Percentiles rank a stretch among this genome's conserved stretches.
Evolutionary conservation across 2,797 vertebrate species (phyloP).

Genomic region (Sebastes cheni): DNA sequence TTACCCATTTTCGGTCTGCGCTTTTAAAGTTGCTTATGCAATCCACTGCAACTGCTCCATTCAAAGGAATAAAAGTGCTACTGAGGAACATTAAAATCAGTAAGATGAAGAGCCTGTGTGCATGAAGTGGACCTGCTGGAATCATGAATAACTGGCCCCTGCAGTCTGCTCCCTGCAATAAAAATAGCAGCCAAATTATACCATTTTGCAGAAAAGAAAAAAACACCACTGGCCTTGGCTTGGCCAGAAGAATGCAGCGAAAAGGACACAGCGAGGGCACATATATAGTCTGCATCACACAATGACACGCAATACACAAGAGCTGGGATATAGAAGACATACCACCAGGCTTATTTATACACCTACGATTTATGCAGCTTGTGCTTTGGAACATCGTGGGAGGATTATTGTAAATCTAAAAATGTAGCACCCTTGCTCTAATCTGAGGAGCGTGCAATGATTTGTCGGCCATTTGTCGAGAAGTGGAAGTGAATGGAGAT

Average conservation of each 20-base stretch:
- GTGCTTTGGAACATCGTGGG: conserved; percentile 23
- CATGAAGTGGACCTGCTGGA: conserved; percentile 50
- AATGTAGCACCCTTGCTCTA: conserved; percentile 7
- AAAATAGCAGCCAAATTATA: conserved; percentile 87
- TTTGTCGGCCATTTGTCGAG: not conserved
- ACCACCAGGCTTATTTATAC: conserved; percentile 35
- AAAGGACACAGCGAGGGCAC: conserved; percentile 54
- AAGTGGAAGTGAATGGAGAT: not conserved
- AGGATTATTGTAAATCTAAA: conserved; percentile 30
- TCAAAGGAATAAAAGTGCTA: conserved; percentile 17
- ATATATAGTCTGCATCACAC: conserved; percentile 66
- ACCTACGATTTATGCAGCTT: conserved; percentile 45
- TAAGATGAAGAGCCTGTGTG: conserved; percentile 40
- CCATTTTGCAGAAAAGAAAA: conserved; percentile 73
- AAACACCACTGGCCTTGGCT: conserved; percentile 68
- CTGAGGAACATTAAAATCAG: conserved; percentile 24
- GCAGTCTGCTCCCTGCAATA: conserved; percentile 70
- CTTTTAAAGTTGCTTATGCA: conserved; percentile 9
- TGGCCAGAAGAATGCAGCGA: conserved; percentile 75
- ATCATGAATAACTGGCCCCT: conserved; percentile 58
- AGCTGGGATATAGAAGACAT: conserved; percentile 20
- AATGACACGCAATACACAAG: conserved; percentile 56
- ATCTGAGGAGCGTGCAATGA: conserved; percentile 6
- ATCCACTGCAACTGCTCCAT: not conserved
- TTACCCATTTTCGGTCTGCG: not conserved